Evolutionary conservation across 1,140 invertebrate species (phyloP).

Genomic region (Zophobas atratus): DNA sequence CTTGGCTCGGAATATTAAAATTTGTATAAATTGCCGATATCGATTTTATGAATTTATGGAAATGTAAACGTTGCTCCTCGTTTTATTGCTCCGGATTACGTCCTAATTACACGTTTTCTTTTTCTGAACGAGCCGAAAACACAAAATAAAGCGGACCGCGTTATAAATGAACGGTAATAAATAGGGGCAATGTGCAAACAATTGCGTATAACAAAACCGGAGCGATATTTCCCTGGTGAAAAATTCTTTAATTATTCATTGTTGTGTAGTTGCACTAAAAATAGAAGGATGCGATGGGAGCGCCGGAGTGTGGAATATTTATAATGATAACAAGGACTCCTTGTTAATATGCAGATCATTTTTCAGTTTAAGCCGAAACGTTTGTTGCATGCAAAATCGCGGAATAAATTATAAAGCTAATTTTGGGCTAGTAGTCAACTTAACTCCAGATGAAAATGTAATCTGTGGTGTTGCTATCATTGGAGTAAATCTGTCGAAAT

Average conservation of each 20-base stretch:
- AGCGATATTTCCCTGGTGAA: background rate
- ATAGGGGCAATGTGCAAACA: no score
- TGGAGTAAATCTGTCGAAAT: background rate
- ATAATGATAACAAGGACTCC: conserved; percentile 16
- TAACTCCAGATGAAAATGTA: conserved; percentile 31
- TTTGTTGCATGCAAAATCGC: conserved; percentile 26
- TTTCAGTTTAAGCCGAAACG: conserved; percentile 37
- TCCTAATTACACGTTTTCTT: background rate
- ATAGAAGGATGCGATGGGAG: background rate
- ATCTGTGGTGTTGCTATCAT: conserved; percentile 1
- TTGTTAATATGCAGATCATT: conserved; percentile 39
- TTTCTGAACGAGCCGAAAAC: background rate
- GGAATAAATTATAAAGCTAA: conserved; percentile 38
- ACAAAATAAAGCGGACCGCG: no score
- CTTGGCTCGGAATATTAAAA: conserved; percentile 15
- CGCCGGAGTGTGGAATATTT: background rate
- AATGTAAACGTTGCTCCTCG: background rate
- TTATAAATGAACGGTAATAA: no score
- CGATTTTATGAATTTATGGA: conserved; percentile 26
- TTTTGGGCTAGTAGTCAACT: conserved; percentile 30
- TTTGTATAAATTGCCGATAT: conserved; percentile 14
- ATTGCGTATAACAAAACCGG: no score
- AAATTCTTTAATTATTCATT: background rate
- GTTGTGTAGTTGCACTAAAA: no score
- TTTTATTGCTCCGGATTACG: conserved; percentile 4